Evolutionary conservation across 2,888 invertebrate genomes (phyloP), one percentile per base, ranked within the genome.

Genomic region (Cephus spinipes): DNA sequence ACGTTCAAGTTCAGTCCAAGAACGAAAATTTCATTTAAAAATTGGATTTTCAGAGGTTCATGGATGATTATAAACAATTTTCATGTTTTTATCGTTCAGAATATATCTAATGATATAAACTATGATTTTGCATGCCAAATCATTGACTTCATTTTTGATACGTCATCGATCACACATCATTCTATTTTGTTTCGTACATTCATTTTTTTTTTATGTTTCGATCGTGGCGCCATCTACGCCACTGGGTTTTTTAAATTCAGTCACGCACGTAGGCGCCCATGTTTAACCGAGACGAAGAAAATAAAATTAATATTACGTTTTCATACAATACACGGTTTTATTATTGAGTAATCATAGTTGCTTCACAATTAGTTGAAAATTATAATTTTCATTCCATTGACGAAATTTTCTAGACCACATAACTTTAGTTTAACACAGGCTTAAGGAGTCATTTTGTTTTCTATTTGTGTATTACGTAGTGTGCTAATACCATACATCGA

Each of bases 41-140:
- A 55, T 9, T 23, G 2, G 2, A 55, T 15, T 55, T 23, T 9
- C 55, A 55, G 9, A 23, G 55, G 23, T 23, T 71, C 71, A 31
- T 32, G 71, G 31, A 32, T 31, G 12, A 15, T 31, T 33, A 9
- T 71, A 23, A 71, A 30, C 40, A 73, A 78, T 40, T 78, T 78
- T 78, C 73, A 75, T 76, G 23, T n/a, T 78, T 55, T 35, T 78
- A 40, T 15, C 30, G 15, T 71, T 76, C 31, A 6, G 55, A 68
- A 76, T 40, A 76, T 76, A 73, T 68, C 32, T 15, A 73, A 76
- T 55, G 76, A 68, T 71, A 69, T 69, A 73, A 55, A 78, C 78
- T 78, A 81, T 79, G 82, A 83, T 83, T 83, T 83, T 81, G 81
- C 79, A 74, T 79, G 75, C 81, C 81, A 73, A 81, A 82, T 74